Base-by-base conservation (phyloP, 2,113 vertebrate genomes). In the Anhinga anhinga region DNA sequence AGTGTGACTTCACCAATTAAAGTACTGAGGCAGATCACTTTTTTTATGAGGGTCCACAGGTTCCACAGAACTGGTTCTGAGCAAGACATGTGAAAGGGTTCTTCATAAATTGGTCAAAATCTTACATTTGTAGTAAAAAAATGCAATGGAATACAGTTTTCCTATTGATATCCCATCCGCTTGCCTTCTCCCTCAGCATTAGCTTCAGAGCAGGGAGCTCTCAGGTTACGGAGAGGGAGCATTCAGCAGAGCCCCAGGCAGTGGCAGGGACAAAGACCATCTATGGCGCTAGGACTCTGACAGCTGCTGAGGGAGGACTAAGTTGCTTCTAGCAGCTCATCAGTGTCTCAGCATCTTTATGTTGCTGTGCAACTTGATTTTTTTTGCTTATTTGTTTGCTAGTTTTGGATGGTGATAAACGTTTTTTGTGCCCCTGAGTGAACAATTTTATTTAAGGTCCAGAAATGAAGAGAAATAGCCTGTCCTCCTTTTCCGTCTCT, bases 171-270 rank as follows among this genome's bases (percentile, higher is more conserved):
- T 7, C 78, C 66, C 81, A 34, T 61, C 81, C 6, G 7, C 22
- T 59, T 78, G 40, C 72, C 38, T 76, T 80, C 30, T 67, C 49
- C 40, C 65, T 89, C 52, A 38, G 88, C 66, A 19, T 53, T 20
- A 47, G 30, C 30, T 40, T 36, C 47, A n/a, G 56, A 82, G 72
- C 73, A 71, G 85, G 66, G 78, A 34, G 42, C 49, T 94, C 96
- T 98, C 98, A 22, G 74, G 67, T 98, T 98, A 97, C 98, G 0
- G 2, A 20, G 67, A 88, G 95, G 78, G 69, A 52, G 87, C 47
- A 66, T 0, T 82, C 7, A 2, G 30, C 62, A 21, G 78, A 71
- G 74, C 49, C 58, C 21, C 81, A 13, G 73, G 63, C 15, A 1
- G 65, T 5, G 69, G 7, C 65, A 30, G 36, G 40, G 74, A 66